phyloP scores from a whole-genome alignment of 2,113 vertebrate genomes.

The Odocoileus virginianus region DNA sequence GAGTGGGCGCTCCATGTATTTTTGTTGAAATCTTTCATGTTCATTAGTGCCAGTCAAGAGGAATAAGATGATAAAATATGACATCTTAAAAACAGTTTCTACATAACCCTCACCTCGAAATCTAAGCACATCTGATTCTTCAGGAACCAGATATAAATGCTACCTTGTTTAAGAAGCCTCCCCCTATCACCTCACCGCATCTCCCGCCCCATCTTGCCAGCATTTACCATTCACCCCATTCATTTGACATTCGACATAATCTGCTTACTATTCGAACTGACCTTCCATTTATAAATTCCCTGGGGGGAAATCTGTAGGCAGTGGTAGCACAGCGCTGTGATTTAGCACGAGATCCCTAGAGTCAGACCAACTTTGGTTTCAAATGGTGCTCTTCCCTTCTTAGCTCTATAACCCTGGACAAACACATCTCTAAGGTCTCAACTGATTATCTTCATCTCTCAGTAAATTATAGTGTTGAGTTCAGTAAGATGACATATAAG shows the following conservation, averaged over 20 bases:
- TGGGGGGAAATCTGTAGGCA: neutral
- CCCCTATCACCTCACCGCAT: neutral
- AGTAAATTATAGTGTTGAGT: neutral
- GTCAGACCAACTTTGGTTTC: neutral
- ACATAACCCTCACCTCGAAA: neutral
- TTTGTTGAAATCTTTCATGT: neutral
- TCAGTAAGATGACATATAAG: neutral
- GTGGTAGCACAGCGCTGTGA: neutral
- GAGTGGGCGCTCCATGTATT: neutral
- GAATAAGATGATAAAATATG: neutral
- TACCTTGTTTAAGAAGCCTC: neutral
- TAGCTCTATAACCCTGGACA: neutral
- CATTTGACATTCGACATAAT: neutral
- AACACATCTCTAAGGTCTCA: neutral
- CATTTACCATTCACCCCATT: neutral
- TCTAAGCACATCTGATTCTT: neutral
- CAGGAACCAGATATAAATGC: neutral
- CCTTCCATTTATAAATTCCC: neutral
- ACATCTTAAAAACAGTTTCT: neutral
- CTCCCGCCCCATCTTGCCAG: neutral
- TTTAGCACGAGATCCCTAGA: neutral
- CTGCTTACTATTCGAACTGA: neutral
- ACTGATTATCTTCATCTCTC: neutral
- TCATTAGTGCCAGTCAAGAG: neutral
- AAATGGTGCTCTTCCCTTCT: neutral